A percentile compares a stretch with the other conserved stretches of the same genome.
Evolutionary conservation across 2,888 invertebrate genomes (phyloP).

Genomic region (Octonoba sinensis): DNA sequence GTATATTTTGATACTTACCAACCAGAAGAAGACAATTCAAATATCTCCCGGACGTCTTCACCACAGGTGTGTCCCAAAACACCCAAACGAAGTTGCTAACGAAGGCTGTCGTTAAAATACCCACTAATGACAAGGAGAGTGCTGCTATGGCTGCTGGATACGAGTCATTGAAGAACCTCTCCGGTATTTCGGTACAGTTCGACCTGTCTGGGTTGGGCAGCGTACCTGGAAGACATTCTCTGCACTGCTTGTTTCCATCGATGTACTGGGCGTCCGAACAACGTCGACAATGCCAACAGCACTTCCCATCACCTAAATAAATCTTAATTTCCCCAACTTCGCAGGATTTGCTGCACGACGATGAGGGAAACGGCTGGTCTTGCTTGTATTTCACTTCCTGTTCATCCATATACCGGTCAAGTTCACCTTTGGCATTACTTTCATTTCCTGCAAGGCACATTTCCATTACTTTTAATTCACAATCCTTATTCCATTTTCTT

Average conservation of each 20-base stretch:
- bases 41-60: conserved; percentile 75
- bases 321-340: conserved; percentile 66
- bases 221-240: conserved; percentile 71
- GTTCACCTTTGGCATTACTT: too few relatives aligned
- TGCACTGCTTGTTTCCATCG: conserved; percentile 72
- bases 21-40: conserved; percentile 74
- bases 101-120: conserved; percentile 73
- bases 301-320: conserved; percentile 71
- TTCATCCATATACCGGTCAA: conserved; percentile 67
- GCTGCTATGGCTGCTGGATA: conserved; percentile 73
- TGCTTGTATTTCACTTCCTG: conserved; percentile 70
- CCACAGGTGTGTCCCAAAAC: conserved; percentile 74
- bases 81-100: conserved; percentile 74
- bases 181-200: conserved; percentile 72
- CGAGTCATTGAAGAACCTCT: conserved; percentile 73
- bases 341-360: conserved; percentile 73
- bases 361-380: conserved; percentile 71
- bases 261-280: conserved; percentile 73
- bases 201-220: conserved; percentile 69
- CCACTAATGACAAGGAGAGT: conserved; percentile 71
- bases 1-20: conserved; percentile 16
- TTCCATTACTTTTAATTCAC: too few relatives aligned
- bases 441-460: too few relatives aligned
- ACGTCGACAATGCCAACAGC: conserved; percentile 75
- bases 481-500: too few relatives aligned